Evolutionary conservation across 2,888 invertebrate species (phyloP).

Genomic region (Choristoneura rosaceana): DNA sequence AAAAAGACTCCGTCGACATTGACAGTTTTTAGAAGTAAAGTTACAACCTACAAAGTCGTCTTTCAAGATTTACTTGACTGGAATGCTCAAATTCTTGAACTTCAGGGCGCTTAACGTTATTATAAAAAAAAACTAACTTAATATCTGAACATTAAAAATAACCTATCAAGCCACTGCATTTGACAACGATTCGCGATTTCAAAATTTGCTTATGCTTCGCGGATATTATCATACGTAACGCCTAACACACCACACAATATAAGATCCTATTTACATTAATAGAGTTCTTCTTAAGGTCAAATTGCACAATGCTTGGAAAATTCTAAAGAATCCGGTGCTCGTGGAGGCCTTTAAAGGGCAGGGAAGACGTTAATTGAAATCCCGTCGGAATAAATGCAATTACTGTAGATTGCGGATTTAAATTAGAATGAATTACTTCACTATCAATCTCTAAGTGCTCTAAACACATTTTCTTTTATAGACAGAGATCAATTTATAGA

Average conservation of each 20-base stretch:
- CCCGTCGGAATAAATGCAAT: slow-evolving; percentile 31
- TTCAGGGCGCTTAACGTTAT: too few relatives aligned
- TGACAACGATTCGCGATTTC: too few relatives aligned
- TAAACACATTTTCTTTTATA: background rate
- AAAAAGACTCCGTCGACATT: too few relatives aligned
- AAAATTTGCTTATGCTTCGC: too few relatives aligned
- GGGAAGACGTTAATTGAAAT: slow-evolving; percentile 31
- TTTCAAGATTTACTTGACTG: background rate
- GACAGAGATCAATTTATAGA: too few relatives aligned
- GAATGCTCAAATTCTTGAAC: too few relatives aligned
- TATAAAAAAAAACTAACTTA: too few relatives aligned
- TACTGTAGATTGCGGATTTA: slow-evolving; percentile 34
- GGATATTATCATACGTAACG: background rate
- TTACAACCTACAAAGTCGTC: background rate
- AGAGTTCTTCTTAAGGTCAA: slow-evolving; percentile 7
- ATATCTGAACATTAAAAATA: too few relatives aligned
- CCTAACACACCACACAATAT: background rate
- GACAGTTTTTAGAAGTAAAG: too few relatives aligned
- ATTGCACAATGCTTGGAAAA: slow-evolving; percentile 8
- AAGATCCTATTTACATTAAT: slow-evolving; percentile 6
- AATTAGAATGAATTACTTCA: slow-evolving; percentile 19
- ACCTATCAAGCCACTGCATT: too few relatives aligned
- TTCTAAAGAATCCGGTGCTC: slow-evolving; percentile 3
- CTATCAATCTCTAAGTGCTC: slow-evolving; percentile 19
- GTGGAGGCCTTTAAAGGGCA: slow-evolving; percentile 8